These are phyloP conservation scores for Etheostoma cragini DNA, from an alignment of 2,113 vertebrate species.

Conservation along the genomic window DNA sequence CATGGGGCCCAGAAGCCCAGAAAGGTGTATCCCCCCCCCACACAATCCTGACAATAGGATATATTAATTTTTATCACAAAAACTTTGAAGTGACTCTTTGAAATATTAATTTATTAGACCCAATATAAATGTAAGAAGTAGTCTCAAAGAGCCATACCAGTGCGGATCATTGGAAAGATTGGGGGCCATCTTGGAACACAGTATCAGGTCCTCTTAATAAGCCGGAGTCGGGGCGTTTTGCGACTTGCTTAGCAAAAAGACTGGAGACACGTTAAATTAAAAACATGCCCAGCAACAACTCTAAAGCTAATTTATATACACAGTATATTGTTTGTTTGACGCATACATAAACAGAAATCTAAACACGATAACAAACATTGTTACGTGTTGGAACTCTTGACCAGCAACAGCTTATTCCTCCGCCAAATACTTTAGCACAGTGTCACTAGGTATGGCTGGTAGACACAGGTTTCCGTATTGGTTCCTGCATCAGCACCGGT, in stretches of 20 bases:
- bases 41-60: background rate
- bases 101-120: background rate
- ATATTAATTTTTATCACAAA: background rate
- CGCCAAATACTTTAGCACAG: background rate
- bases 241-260: too few relatives aligned
- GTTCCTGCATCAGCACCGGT: background rate
- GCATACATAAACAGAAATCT: background rate
- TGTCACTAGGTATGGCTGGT: background rate
- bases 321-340: background rate
- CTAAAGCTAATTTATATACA: background rate
- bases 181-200: background rate
- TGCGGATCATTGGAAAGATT: background rate
- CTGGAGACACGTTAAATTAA: background rate
- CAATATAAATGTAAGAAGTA: background rate
- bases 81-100: background rate
- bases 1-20: background rate
- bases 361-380: background rate
- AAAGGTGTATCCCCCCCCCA: background rate
- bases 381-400: background rate
- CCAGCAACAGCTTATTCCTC: background rate
- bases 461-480: background rate
- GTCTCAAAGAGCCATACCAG: background rate
- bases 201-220: background rate
- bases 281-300: background rate
- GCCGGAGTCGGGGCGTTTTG: background rate